Percentiles rank a stretch among this genome's conserved stretches.
These are phyloP conservation scores for Falcaria lacertinaria DNA, from an alignment of 2,888 invertebrate species.

Conservation along the genomic window DNA sequence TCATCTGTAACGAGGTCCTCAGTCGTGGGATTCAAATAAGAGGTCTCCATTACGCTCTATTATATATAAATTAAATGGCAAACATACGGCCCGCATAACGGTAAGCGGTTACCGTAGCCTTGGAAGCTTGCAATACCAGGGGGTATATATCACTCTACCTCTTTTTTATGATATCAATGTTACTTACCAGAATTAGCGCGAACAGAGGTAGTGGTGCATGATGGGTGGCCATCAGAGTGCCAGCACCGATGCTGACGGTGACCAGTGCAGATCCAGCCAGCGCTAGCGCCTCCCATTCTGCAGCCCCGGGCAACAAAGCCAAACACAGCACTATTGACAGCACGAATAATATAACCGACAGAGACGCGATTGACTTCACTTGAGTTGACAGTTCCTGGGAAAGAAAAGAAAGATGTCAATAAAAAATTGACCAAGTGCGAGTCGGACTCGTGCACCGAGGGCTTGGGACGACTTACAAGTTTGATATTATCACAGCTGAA, in stretches of 20 bases:
- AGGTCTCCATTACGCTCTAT: no score
- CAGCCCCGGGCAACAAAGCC: constrained; percentile 78
- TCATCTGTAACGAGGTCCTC: no score
- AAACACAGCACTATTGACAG: constrained; percentile 73
- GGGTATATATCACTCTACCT: no score
- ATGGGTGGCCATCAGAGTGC: constrained; percentile 81
- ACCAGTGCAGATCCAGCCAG: constrained; percentile 81
- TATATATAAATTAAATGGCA: no score
- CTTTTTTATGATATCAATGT: not conserved
- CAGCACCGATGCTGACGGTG: constrained; percentile 78
- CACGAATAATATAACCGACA: constrained; percentile 75
- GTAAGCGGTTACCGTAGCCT: no score
- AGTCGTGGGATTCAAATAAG: no score
- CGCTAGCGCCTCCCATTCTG: constrained; percentile 81
- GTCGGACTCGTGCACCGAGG: no score
- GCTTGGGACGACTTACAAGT: no score
- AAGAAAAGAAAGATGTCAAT: not conserved
- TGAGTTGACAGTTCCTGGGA: constrained; percentile 76
- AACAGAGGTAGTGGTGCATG: constrained; percentile 86
- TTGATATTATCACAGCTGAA: no score
- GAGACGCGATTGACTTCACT: constrained; percentile 61
- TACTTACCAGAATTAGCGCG: constrained; percentile 84
- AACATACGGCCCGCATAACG: no score
- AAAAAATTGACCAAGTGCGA: no score
- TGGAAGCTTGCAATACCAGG: no score